phyloP scores from a whole-genome alignment of 2,113 vertebrate genomes.

The Neomonachus schauinslandi region DNA sequence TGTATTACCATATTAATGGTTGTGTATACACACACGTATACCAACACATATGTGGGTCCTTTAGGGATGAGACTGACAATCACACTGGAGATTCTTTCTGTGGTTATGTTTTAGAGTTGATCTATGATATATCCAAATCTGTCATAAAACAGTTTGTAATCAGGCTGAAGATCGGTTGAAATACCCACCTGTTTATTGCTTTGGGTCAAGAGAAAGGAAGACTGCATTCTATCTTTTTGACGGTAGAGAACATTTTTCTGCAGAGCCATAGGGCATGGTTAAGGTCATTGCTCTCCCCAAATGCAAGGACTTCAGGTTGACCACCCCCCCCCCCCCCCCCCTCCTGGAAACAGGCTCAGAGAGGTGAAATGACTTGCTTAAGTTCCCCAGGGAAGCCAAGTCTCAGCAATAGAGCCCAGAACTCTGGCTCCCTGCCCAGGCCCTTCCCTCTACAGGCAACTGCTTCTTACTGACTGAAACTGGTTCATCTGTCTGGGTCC shows the following conservation, averaged over 20 bases:
- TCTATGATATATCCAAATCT: neutral
- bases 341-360: conserved; percentile 8
- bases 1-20: neutral
- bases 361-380: neutral
- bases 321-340: neutral
- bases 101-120: neutral
- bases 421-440: neutral
- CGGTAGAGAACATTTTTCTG: neutral
- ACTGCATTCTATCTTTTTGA: neutral
- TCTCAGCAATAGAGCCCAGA: rapidly evolving
- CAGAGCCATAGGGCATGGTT: neutral
- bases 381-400: neutral
- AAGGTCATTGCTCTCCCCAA: neutral
- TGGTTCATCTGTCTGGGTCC: neutral
- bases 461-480: neutral
- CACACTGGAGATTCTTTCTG: neutral
- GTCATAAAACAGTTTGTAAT: neutral
- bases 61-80: neutral
- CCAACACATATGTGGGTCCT: neutral
- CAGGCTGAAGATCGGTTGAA: neutral
- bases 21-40: neutral
- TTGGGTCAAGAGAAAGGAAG: neutral
- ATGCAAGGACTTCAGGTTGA: neutral
- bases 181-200: neutral
- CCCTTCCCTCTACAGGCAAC: neutral